Evolutionary conservation across 2,888 invertebrate genomes (phyloP), one percentile per base, ranked within the genome.

Genomic region (Phyllotreta striolata): DNA sequence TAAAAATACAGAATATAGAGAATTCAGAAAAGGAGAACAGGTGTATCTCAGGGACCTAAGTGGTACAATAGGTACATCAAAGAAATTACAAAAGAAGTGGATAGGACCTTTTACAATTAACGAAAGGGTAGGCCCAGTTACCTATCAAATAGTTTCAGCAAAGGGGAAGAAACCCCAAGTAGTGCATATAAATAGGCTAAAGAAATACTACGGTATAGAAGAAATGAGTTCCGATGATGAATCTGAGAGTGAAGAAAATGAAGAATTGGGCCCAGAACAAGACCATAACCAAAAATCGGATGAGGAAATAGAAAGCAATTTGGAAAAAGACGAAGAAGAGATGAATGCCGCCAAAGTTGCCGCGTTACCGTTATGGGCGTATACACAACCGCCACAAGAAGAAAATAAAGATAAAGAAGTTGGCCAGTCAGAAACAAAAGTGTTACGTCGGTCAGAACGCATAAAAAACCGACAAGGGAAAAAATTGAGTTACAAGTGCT

Each of bases 51-150:
- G 14, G 38, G 46, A 56, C 1, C 14, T 52, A 35, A 24, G 47
- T 8, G 13, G 6, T 1, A 63, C 57, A 12, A 10, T 13, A 0
- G 57, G 57, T 1, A 24, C 57, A 3, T 63, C 63, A 5, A 57
- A 24, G 24, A 63, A 63, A 9, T 10, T 63, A 38, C 24, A 14
- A 43, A 57, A 46, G 38, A 24, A 43, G 10, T 49, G 12, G 51
- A 51, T 39, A 52, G 57, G 52, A 40, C 52, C 43, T 38, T 57
- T 37, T 3, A 57, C 10, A 44, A 44, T 44, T n/a, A n/a, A 1
- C 4, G 44, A 44, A 9, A 37, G 12, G 38, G 14, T 57, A 6
- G 57, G 57, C 8, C 57, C 57, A 7, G 44, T 44, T 1, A 44
- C 44, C 1, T 44, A 44, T n/a, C 10, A 14, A 44, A 10, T 44